Evolutionary conservation across 1,140 invertebrate genomes (phyloP), one percentile per base, ranked within the genome.

Genomic region (Drosophila triauraria): DNA sequence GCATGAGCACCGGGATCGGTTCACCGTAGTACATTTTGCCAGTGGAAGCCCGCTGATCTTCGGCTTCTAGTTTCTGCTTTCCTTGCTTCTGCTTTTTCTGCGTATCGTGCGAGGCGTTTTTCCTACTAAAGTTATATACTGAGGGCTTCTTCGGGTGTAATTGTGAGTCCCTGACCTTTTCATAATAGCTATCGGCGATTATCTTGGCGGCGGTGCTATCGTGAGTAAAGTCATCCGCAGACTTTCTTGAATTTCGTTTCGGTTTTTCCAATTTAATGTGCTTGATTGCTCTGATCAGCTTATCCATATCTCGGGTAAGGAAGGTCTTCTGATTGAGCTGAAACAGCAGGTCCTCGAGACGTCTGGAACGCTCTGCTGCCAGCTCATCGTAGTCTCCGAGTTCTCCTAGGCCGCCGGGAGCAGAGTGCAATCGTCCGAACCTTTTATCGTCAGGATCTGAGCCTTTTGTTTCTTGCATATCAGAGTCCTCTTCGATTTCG

Each of bases 1-100:
- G 76, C 3, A 35, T 2, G 0, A 84, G 38, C 0, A 80, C 44
- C 0, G 81, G 81, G 0, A 84, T 20, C 13, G 43, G 62, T 2
- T 17, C 71, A 0, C 44, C 81, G 15, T 71, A 64, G 27, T 60
- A 81, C 6, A 44, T 42, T 2, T 32, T 17, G 1, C 12, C 3
- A 25, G 9, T 13, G 10, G 8, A 12, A 1, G 3, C 17, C 0
- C 0, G 0, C 17, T 5, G 1, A 54, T 5, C 7, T 15, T 8
- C 7, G 12, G 25, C 15, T 15, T 65, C 32, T 10, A 5, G 6
- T 7, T n/a, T n/a, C 15, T 42, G 6, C 13, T 15, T 1, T 13
- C 20, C 23, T 2, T 44, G 3, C 10, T 13, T 15, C 13, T 13
- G 38, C 12, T 13, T 51, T 5, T 9, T 51, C 2, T 13, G 50